Evolutionary conservation across 2,888 invertebrate genomes (phyloP).

Genomic region (Clitarchus hookeri): DNA sequence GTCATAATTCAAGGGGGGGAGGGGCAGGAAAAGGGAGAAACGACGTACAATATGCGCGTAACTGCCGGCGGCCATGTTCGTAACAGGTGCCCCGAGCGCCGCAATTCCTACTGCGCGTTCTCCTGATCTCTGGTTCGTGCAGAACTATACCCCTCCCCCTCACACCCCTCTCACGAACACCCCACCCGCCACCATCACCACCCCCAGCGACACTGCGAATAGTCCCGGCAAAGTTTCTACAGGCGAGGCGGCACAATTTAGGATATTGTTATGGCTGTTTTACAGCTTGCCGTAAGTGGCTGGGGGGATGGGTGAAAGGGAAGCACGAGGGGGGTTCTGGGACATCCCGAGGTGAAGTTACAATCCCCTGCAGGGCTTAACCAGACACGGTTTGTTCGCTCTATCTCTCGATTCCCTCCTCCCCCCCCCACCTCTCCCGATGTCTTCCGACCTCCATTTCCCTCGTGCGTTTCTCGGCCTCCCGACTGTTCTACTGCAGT

Average conservation of each 20-base stretch:
- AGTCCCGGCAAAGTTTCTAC: conserved; percentile 14
- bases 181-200: not conserved
- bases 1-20: not conserved
- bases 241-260: not conserved
- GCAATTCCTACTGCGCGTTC: not conserved
- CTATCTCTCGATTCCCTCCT: not conserved
- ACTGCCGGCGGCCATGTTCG: conserved; percentile 14
- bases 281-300: conserved; percentile 14
- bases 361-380: conserved; percentile 6
- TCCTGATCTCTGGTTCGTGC: conserved; percentile 5
- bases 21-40: not conserved
- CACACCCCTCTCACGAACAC: not conserved
- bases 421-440: no score
- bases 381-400: not conserved
- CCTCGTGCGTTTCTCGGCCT: no score
- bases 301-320: not conserved
- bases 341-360: conserved; percentile 1
- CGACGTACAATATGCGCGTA: not conserved
- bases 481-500: not conserved
- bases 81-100: not conserved
- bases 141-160: not conserved
- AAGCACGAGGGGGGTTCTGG: not conserved
- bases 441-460: not conserved
- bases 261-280: conserved; percentile 14
- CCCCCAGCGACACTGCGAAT: not conserved